Base-by-base conservation (phyloP, 2,113 vertebrate genomes). In the Oxygymnocypris stewartii region DNA sequence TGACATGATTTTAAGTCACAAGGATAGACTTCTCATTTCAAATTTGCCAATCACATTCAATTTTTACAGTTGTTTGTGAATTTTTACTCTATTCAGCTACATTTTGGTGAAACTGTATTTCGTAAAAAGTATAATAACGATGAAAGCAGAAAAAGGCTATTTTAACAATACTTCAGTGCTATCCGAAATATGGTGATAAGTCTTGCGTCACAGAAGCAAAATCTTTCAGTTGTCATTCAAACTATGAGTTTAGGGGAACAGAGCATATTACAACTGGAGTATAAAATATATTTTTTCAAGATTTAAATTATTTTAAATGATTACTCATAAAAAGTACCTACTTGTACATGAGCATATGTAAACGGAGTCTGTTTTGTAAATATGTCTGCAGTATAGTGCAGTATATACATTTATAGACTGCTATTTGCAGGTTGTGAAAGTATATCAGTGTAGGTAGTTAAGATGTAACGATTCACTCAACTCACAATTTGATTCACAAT, bases 141-240 rank as follows among this genome's bases (percentile, higher is more conserved):
- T 59, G 11, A 23, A n/a, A 25, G 20, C 23, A 80, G 12, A 42
- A 28, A 8, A 65, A 42, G 18, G 4, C 44, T 49, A 31, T 77
- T 54, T 18, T 10, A 16, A 49, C 74, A 47, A 47, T 75, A 76
- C n/a, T 44, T 75, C 40, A 75, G 73, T 75, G 20, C 28, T 31
- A 35, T 57, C 76, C 2, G 76, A 78, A 78, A 78, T 78, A 57
- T 54, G 49, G 76, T 20, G 49, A 78, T 54, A 78, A 78, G 49
- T 78, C 47, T 78, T 78, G 76, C 49, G 12, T 78, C 76, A 78
- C 28, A 2, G 76, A 35, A 35, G n/a, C 47, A 54, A 54, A 78
- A 78, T 78, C 76, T 78, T 54, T 78, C 49, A 78, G 76, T 78
- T 78, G 76, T 78, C 44, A 35, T 78, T 78, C 76, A 78, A 54